Percentiles rank a stretch among this genome's conserved stretches.
These are phyloP conservation scores for Tridacna crocea DNA, from an alignment of 2,888 invertebrate species.

Conservation along the genomic window DNA sequence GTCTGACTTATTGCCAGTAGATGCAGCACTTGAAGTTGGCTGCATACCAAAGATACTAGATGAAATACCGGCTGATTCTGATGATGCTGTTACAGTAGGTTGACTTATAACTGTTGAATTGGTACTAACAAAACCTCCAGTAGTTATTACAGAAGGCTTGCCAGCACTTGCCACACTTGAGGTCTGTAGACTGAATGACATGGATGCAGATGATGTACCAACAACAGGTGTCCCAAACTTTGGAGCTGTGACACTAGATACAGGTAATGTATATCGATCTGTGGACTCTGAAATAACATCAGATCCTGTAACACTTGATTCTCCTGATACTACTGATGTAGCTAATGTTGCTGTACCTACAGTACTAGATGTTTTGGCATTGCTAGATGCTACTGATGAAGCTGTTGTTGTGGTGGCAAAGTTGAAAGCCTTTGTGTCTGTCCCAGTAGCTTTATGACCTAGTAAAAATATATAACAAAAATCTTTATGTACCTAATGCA, in stretches of 20 bases:
- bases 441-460: neutral
- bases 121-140: neutral
- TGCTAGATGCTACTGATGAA: neutral
- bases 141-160: neutral
- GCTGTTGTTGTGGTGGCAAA: neutral
- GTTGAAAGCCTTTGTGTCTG: neutral
- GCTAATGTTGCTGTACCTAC: neutral
- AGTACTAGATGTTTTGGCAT: neutral
- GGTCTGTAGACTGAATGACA: neutral
- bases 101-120: neutral
- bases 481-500: too few species aligned
- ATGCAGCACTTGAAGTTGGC: neutral
- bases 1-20: neutral
- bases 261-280: too few species aligned
- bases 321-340: neutral
- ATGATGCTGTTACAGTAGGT: neutral
- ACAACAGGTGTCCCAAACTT: too few species aligned
- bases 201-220: neutral
- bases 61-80: neutral
- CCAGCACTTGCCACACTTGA: neutral
- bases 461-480: neutral
- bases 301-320: neutral
- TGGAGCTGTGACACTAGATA: too few species aligned
- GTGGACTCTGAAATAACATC: neutral
- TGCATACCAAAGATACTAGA: neutral